Percentiles rank a stretch among this genome's conserved stretches.
Conservation (phyloP, 2,113 vertebrate species). For the Forbesichthys agassizii region DNA sequence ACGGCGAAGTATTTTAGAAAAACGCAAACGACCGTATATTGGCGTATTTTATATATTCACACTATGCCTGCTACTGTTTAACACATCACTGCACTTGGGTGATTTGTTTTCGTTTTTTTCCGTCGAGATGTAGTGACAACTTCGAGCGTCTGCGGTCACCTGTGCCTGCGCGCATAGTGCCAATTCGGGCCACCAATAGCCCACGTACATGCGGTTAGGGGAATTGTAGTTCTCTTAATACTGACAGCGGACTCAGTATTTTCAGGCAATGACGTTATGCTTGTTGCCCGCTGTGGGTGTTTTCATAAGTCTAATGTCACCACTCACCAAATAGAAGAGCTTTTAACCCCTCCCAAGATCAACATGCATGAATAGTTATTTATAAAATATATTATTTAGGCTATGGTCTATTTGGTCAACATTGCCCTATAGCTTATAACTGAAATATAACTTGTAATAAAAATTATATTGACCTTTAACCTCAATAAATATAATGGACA, state of each 20-base stretch:
- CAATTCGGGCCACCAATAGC: conserved; percentile 66
- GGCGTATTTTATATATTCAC: conserved; percentile 33
- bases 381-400: too few species aligned
- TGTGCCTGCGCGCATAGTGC: conserved; percentile 57
- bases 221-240: conserved; percentile 57
- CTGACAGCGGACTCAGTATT: conserved; percentile 5
- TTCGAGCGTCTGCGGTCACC: conserved; percentile 72
- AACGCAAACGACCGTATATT: conserved; percentile 1
- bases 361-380: not conserved
- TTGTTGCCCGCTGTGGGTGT: conserved; percentile 26
- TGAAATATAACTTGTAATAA: too few species aligned
- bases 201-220: conserved; percentile 38
- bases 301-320: conserved; percentile 18
- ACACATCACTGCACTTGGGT: conserved; percentile 13
- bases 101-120: conserved; percentile 71
- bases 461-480: too few species aligned
- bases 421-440: too few species aligned
- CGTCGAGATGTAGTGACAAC: conserved; percentile 67
- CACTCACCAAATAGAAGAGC: not conserved
- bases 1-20: not conserved
- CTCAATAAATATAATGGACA: too few species aligned
- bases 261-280: conserved; percentile 40
- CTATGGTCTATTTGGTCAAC: too few species aligned
- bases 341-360: not conserved
- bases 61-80: conserved; percentile 11